Evolutionary conservation across 1,140 invertebrate species (phyloP), one percentile per base, ranked within the genome.

Genomic region (Charaxes varanes): DNA sequence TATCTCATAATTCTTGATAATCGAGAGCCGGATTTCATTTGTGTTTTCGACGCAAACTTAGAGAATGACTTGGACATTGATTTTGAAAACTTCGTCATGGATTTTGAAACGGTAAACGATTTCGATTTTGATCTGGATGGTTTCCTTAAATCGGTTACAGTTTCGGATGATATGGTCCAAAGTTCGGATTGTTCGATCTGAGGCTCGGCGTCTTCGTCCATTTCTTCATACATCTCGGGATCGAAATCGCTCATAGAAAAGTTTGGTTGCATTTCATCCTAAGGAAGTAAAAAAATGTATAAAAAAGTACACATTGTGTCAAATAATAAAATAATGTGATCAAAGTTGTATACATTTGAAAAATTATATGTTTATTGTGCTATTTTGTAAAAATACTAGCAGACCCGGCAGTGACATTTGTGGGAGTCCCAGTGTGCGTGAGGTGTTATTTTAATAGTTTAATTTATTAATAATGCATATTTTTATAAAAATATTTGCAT

Each of bases 211-310:
- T 41, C 48, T 22, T 44, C 46, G 5, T 37, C 31, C 15, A 28
- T 6, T 26, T 64, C 57, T 14, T 62, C 58, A 31, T 52, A 62
- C 22, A 53, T 30, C 17, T 44, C 42, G 15, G 47, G 23, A 28
- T 72, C 65, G 18, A 60, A 66, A 13, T 67, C 59, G 24, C 58
- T 68, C 17, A 59, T 52, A 7, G 69, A 70, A 54, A 52, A 73
- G 0, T 36, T 26, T 6, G 51, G 43, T 21, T 30, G 35, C 11
- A 40, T 33, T 10, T 24, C 36, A 36, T 15, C 35, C 44, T 47
- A 27, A 28, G n/a, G n/a, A 12, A 31, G 1, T 31, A 13, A 30
- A 23, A 8, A 23, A 23, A 8, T 23, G 22, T 23, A n/a, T n/a
- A n/a, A n/a, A n/a, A n/a, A n/a, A n/a, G n/a, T n/a, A n/a, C n/a